Evolutionary conservation across 1,140 invertebrate species (phyloP).

Genomic region (Leptinotarsa defecta): DNA sequence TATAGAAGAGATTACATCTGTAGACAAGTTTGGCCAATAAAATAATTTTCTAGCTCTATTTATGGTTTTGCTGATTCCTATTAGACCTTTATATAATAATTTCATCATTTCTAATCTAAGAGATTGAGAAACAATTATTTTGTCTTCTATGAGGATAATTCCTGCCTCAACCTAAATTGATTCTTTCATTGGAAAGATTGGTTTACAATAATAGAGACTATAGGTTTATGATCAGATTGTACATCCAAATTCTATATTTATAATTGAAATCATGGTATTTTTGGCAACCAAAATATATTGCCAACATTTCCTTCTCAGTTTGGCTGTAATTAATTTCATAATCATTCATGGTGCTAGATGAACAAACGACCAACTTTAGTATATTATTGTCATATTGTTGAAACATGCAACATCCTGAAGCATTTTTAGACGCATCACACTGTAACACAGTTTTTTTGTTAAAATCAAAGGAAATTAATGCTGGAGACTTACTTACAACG

Average conservation of each 20-base stretch:
- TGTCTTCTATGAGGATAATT: neutral
- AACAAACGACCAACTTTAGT: neutral
- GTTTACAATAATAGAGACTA: neutral
- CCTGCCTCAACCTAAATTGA: neutral
- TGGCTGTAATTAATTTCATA: neutral
- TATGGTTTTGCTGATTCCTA: neutral
- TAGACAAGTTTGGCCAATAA: neutral
- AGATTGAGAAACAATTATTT: neutral
- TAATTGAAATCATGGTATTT: neutral
- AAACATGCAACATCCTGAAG: neutral
- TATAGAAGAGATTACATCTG: neutral
- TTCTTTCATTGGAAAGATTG: too few relatives aligned
- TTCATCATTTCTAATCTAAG: neutral
- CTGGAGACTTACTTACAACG: neutral
- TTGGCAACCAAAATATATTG: neutral
- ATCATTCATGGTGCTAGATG: neutral
- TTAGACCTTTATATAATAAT: neutral
- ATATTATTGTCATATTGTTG: neutral
- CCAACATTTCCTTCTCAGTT: neutral
- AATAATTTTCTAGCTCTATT: neutral
- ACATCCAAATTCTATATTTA: neutral
- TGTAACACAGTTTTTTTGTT: neutral
- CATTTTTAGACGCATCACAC: neutral
- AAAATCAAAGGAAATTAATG: neutral
- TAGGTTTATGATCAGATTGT: neutral